Evolutionary conservation across 2,113 vertebrate species (phyloP).

Genomic region (Apteryx mantelli): DNA sequence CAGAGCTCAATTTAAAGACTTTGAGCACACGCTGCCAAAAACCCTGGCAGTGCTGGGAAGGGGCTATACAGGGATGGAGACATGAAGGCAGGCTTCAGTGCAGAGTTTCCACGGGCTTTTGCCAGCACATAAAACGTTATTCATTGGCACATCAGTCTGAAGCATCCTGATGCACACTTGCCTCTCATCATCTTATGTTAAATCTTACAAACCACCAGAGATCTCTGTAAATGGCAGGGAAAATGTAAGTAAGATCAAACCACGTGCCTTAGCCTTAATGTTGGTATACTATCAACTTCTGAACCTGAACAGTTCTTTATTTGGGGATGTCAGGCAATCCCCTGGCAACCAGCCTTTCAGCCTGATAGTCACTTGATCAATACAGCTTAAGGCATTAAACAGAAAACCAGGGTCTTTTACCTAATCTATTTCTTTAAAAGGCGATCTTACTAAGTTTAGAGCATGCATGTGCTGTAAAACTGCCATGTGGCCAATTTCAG

Average conservation of each 20-base stretch:
- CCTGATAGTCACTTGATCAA: background rate
- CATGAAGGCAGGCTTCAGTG: accelerated
- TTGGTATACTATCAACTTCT: background rate
- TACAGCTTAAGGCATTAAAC: background rate
- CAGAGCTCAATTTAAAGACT: background rate
- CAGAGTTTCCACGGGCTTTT: background rate
- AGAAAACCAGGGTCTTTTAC: background rate
- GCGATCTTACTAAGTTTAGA: background rate
- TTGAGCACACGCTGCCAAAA: background rate
- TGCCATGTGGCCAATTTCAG: accelerated
- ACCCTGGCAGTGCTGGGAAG: background rate
- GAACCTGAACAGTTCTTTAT: background rate
- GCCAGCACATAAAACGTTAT: accelerated
- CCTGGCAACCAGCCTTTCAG: background rate
- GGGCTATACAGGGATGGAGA: background rate
- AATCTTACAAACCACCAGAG: background rate
- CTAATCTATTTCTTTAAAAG: background rate
- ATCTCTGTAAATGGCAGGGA: background rate
- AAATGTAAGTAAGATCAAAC: background rate
- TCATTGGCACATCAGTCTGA: accelerated
- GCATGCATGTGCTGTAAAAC: background rate
- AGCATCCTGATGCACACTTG: accelerated
- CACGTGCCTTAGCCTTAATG: background rate
- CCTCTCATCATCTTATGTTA: background rate
- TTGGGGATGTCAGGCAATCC: background rate